Evolutionary conservation across 2,888 invertebrate species (phyloP), one percentile per base, ranked within the genome.

Genomic region (Anticlea derivata): DNA sequence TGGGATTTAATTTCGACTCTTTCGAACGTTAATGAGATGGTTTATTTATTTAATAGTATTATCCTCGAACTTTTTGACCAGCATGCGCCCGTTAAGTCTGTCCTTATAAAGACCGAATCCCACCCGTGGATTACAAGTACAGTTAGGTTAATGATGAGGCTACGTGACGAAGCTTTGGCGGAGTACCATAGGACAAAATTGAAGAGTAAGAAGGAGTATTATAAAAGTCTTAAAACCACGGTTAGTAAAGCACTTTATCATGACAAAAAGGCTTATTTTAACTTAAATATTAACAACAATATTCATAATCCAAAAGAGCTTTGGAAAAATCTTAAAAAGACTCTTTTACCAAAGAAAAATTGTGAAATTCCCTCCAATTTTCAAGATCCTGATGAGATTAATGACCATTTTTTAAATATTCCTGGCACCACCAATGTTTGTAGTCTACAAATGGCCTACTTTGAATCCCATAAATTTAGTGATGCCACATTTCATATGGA

Each of bases 51-150:
- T 35, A 48, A 20, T 23, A 11, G 23, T 1, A 48, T 5, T 26
- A 8, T 48, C 7, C 0, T 48, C 0, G 1, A 4, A 0, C n/a
- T 50, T 2, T 33, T 50, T 26, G 33, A 50, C 10, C 8, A 22
- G 2, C 44, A 50, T 13, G 44, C 50, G 1, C 44, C 50, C 22
- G 5, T 38, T 0, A 50, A 1, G 0, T 8, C 38, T n/a, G n/a
- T 27, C 1, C 10, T 39, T n/a, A 34, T 44, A 0, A 50, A 33
- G 23, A 8, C n/a, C 0, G 12, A 7, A 20, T 24, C 44, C 2
- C 13, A 38, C 17, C 44, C 50, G 1, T 50, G 50, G 50, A 43
- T 50, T 1, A 44, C 38, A 0, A 30, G 30, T 6, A 44, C 44
- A 1, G 5, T 26, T n/a, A 44, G 34, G 7, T 5, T 27, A n/a